These are phyloP conservation scores for Phallusia fumigata DNA, from an alignment of 23 tunicate genomes.

Conservation along the genomic window DNA sequence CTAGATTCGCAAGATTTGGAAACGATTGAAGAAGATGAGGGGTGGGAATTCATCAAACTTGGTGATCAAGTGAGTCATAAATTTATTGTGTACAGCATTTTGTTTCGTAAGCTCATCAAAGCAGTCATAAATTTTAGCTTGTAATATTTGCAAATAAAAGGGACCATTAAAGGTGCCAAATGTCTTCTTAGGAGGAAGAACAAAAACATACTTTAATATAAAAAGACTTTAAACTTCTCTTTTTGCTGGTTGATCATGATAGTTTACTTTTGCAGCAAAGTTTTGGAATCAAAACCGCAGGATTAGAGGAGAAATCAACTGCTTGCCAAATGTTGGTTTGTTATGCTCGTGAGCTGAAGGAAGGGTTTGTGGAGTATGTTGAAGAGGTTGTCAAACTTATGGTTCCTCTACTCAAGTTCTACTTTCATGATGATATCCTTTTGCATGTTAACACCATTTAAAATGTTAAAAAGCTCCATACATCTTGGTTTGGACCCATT, in stretches of 20 bases:
- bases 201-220: too few species aligned
- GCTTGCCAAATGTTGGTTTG: constrained; percentile 99
- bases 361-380: constrained; percentile 89
- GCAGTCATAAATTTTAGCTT: too few species aligned
- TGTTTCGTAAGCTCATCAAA: too few species aligned
- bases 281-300: constrained; percentile 97
- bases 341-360: constrained; percentile 94
- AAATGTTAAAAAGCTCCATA: too few species aligned
- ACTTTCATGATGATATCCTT: constrained; percentile 98
- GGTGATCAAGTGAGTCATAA: constrained; percentile 76
- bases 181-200: too few species aligned
- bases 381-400: constrained; percentile 97
- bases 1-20: constrained; percentile 95
- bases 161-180: too few species aligned
- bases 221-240: too few species aligned
- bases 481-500: too few species aligned
- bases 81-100: too few species aligned
- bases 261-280: constrained; percentile 52
- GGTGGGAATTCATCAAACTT: constrained; percentile 97
- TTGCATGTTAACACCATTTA: too few species aligned
- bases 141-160: too few species aligned
- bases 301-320: constrained; percentile 96
- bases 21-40: constrained; percentile 81
- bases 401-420: constrained; percentile 98
- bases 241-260: too few species aligned